phyloP scores from a whole-genome alignment of 2,888 invertebrate genomes.

The Drosophila nr. medialis region DNA sequence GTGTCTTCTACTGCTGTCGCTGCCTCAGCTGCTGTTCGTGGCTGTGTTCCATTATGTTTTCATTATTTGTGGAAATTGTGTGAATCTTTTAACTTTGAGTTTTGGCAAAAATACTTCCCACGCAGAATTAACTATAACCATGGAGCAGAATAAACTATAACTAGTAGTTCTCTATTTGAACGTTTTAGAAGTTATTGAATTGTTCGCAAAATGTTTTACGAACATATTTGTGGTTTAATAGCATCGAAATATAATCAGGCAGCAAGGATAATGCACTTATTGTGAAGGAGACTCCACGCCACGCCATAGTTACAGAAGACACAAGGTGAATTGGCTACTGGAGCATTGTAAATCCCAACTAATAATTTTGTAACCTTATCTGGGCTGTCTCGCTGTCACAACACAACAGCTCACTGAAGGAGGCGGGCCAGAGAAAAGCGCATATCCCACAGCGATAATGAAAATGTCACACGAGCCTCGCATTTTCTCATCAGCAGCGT shows the following conservation, averaged over 20 bases:
- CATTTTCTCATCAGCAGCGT: constrained; percentile 81
- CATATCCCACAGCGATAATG: constrained; percentile 82
- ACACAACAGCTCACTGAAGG: constrained; percentile 1
- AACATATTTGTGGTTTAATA: constrained; percentile 8
- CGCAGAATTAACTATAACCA: background rate
- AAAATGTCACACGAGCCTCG: constrained; percentile 83
- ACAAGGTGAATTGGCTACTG: constrained; percentile 30
- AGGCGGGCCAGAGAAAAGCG: constrained; percentile 54
- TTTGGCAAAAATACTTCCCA: constrained; percentile 40
- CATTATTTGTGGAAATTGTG: constrained; percentile 78
- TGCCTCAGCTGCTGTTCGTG: constrained; percentile 11
- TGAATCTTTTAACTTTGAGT: constrained; percentile 68
- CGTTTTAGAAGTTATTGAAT: constrained; percentile 54
- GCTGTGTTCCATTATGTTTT: constrained; percentile 67
- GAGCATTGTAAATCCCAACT: constrained; percentile 79
- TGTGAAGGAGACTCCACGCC: background rate
- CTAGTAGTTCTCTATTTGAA: constrained; percentile 2
- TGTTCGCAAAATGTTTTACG: constrained; percentile 25
- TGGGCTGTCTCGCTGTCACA: constrained; percentile 65
- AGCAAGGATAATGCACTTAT: constrained; percentile 11
- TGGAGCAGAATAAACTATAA: background rate
- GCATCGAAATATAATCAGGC: constrained; percentile 23
- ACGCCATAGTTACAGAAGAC: background rate
- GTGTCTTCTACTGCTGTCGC: background rate
- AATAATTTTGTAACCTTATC: constrained; percentile 83